Evolutionary conservation across 2,113 vertebrate species (phyloP).

Genomic region (Ardeotis arabs): DNA sequence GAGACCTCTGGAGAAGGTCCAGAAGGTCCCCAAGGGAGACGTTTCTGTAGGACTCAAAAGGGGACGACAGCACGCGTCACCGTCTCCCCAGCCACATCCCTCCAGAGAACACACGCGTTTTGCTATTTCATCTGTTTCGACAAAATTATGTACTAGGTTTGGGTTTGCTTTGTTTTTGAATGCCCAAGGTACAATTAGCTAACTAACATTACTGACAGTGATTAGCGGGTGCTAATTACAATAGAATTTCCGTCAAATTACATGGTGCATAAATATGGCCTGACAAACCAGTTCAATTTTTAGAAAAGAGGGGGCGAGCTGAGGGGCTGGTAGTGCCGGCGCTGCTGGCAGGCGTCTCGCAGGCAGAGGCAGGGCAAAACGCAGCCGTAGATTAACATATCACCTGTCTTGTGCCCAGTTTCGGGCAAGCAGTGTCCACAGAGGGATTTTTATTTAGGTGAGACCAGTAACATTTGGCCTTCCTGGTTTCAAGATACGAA

Average conservation of each 20-base stretch:
- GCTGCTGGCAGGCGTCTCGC: neutral
- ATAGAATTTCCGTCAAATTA: slow-evolving; percentile 55
- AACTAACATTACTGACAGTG: neutral
- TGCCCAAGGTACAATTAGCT: slow-evolving; percentile 43
- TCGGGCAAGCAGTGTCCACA: neutral
- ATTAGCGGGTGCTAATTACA: slow-evolving; percentile 53
- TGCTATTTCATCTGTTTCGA: neutral
- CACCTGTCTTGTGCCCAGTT: accelerated
- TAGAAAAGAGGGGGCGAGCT: neutral
- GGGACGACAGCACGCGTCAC: accelerated
- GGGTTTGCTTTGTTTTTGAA: neutral
- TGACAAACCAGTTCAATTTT: neutral
- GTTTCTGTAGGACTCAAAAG: neutral
- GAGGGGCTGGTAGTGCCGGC: neutral
- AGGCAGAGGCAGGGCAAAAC: neutral
- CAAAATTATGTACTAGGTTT: neutral
- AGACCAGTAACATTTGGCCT: neutral
- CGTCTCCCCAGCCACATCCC: neutral
- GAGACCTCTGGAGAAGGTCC: neutral
- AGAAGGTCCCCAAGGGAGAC: neutral
- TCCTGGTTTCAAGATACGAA: accelerated
- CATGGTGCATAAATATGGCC: neutral
- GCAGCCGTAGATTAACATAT: accelerated
- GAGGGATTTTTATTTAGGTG: neutral
- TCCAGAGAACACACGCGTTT: neutral